phyloP scores from a whole-genome alignment of 2,113 vertebrate genomes.

The Alaudala cheleensis region DNA sequence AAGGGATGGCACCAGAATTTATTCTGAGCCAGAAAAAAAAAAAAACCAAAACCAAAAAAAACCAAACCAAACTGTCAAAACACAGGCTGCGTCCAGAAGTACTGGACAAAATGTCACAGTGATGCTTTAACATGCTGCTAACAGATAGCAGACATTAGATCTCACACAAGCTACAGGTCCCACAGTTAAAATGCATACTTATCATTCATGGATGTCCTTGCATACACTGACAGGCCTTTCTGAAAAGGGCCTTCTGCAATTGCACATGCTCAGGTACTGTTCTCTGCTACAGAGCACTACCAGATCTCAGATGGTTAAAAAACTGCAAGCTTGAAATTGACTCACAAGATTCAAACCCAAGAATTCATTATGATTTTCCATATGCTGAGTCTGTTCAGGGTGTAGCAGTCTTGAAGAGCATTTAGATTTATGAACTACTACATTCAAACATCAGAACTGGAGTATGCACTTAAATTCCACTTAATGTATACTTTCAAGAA shows the following conservation, averaged over 20 bases:
- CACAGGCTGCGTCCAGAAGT: not conserved
- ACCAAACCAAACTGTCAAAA: not conserved
- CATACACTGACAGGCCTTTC: not conserved
- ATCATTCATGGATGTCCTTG: not conserved
- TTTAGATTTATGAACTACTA: not conserved
- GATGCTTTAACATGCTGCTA: not conserved
- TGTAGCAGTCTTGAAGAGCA: not conserved
- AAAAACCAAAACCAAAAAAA: not conserved
- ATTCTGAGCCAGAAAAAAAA: not conserved
- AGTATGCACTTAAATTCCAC: not conserved
- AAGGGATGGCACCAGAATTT: not conserved
- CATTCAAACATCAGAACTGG: not conserved
- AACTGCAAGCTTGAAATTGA: not conserved
- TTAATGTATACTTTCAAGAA: not conserved
- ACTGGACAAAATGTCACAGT: not conserved
- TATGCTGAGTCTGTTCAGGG: not conserved
- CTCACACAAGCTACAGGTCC: not conserved
- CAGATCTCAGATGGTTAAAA: not conserved
- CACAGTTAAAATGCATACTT: not conserved
- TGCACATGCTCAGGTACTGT: not conserved
- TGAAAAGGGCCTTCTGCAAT: not conserved
- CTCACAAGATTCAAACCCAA: not conserved
- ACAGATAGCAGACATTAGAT: not conserved
- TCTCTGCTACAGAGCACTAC: not conserved
- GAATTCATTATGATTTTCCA: not conserved